Evolutionary conservation across 2,888 invertebrate genomes (phyloP).

Genomic region (Acanthosepion pharaonis): DNA sequence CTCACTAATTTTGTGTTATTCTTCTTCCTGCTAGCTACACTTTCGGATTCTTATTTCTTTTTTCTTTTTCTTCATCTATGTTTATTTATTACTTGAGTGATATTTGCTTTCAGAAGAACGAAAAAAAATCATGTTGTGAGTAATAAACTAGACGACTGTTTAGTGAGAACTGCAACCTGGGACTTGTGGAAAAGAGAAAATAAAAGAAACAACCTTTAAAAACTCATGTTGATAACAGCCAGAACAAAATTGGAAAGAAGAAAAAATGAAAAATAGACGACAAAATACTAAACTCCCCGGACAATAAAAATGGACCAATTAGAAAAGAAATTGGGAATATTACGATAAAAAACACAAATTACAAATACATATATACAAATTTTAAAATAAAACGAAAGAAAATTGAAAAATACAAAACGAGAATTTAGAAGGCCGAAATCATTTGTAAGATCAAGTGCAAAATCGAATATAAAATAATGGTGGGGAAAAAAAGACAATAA

Average conservation of each 20-base stretch:
- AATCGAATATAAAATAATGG: not conserved
- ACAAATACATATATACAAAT: not conserved
- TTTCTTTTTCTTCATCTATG: too few species aligned
- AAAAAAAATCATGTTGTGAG: not conserved
- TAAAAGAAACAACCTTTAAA: not conserved
- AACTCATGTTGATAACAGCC: not conserved
- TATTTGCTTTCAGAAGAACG: not conserved
- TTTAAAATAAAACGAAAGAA: not conserved
- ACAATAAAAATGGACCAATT: not conserved
- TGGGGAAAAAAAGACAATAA: not conserved
- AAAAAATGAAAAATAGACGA: not conserved
- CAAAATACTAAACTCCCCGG: not conserved
- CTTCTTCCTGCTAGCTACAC: too few species aligned
- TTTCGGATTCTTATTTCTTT: too few species aligned
- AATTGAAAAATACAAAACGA: not conserved
- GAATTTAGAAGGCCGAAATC: not conserved
- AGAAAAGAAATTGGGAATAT: not conserved
- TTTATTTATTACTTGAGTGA: not conserved
- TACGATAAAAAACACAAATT: not conserved
- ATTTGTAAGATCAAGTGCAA: not conserved
- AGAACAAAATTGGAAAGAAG: not conserved
- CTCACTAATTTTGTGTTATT: too few species aligned
- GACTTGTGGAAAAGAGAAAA: not conserved
- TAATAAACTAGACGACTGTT: not conserved
- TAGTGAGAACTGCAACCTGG: not conserved